phyloP scores from a whole-genome alignment of 2,888 invertebrate genomes.

The Drosophila monieri region DNA sequence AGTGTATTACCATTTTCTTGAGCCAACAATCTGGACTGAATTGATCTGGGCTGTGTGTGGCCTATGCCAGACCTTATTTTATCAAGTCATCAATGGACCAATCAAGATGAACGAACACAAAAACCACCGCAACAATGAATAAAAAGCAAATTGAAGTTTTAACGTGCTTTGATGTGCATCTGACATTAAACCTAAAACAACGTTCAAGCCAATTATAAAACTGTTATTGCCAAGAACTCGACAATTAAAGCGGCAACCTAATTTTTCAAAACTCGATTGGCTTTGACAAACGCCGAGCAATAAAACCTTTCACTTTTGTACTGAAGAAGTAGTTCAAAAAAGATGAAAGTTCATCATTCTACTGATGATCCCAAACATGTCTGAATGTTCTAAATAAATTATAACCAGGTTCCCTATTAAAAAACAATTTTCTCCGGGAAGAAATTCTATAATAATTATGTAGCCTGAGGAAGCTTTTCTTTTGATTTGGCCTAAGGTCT shows the following conservation, averaged over 20 bases:
- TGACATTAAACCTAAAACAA: constrained; percentile 64
- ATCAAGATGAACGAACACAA: constrained; percentile 26
- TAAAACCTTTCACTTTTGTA: constrained; percentile 60
- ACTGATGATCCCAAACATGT: constrained; percentile 9
- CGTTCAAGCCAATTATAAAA: constrained; percentile 45
- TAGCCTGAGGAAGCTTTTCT: constrained; percentile 4
- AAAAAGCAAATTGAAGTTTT: constrained; percentile 25
- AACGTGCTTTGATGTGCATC: constrained; percentile 53
- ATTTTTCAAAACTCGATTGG: constrained; percentile 46
- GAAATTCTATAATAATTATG: neutral
- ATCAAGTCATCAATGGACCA: constrained; percentile 52
- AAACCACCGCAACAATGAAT: constrained; percentile 3
- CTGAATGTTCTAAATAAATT: constrained; percentile 15
- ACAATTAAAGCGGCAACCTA: constrained; percentile 56
- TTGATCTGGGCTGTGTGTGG: constrained; percentile 43
- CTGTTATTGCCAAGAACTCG: constrained; percentile 34
- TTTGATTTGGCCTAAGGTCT: neutral
- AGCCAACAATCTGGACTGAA: constrained; percentile 6
- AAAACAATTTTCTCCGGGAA: neutral
- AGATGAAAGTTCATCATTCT: constrained; percentile 5
- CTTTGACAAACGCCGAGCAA: constrained; percentile 14
- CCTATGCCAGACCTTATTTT: constrained; percentile 27
- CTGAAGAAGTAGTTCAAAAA: constrained; percentile 8
- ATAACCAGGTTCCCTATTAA: neutral
- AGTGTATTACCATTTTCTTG: constrained; percentile 9